Evolutionary conservation across 1,140 invertebrate species (phyloP), one percentile per base, ranked within the genome.

Genomic region (Acyrthosiphon pisum): DNA sequence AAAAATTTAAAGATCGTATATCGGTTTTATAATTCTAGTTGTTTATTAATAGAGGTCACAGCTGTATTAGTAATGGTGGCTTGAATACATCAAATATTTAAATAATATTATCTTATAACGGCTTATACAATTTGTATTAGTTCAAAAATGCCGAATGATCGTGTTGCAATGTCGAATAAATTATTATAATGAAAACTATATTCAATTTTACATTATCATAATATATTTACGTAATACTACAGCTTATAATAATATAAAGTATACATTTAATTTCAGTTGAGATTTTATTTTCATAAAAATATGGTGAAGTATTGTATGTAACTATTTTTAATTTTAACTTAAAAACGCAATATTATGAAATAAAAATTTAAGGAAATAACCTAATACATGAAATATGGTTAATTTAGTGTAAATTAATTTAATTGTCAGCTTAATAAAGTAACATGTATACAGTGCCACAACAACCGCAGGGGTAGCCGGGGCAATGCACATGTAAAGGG

Each of bases 31-130:
- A 81, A 91, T n/a, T 83, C n/a, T 8, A 46, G 8, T 48, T n/a
- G n/a, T 37, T 56, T 41, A 37, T 76, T 76, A 35, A 93, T 84
- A 93, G 81, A 93, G 91, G 91, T 93, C 91, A 86, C 37, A 30
- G 7, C 81, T 86, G 91, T 41, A 93, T 93, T 50, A 48, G 46
- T 93, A 93, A 93, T 93, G 44, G 48, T 86, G 14, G 23, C 48
- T 86, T 50, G 18, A 53, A 37, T 56, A 56, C 56, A 53, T 84
- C 81, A 18, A 76, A 92, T 48, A 92, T 92, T 81, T 92, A 26
- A 92, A 92, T 92, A 76, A 83, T 56, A 60, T 46, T 76, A 53
- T 91, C 14, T 84, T 30, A 44, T 93, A 86, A 93, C 81, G 23
- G 91, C 53, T 23, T 93, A 35, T 93, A 50, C 26, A 56, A 23